A percentile compares a stretch with the other conserved stretches of the same genome.
phyloP scores from a whole-genome alignment of 2,797 vertebrate species.

The Esox masquinongy region DNA sequence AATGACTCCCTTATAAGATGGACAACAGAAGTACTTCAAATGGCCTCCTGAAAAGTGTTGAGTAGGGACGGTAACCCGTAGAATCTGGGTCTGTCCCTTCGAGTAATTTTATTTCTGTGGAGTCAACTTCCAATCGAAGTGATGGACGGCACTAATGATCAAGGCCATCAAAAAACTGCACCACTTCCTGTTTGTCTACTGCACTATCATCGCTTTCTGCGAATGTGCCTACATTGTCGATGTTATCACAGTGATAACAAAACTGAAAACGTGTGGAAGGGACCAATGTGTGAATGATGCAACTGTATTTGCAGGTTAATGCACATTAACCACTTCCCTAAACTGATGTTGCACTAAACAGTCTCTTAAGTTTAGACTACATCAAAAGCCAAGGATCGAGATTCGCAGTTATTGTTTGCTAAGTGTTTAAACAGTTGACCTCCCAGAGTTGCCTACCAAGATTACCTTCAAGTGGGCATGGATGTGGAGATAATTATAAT shows the following conservation, averaged over 20 bases:
- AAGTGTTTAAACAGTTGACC: conserved; percentile 17
- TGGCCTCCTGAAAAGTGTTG: conserved; percentile 6
- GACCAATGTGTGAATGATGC: conserved; percentile 49
- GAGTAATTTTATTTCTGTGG: not conserved
- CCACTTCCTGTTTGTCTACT: not conserved
- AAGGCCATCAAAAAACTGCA: not conserved
- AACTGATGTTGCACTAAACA: conserved; percentile 60
- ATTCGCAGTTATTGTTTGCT: conserved; percentile 17
- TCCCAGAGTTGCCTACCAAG: no score
- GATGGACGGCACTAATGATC: not conserved
- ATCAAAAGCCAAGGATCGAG: conserved; percentile 19
- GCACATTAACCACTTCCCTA: conserved; percentile 8
- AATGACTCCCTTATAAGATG: conserved; percentile 29
- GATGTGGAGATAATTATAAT: not conserved
- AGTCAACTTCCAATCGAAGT: not conserved
- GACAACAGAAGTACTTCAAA: conserved; percentile 30
- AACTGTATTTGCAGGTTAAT: conserved; percentile 12
- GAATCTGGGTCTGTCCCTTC: not conserved
- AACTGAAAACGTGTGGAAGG: conserved; percentile 11
- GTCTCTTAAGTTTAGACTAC: conserved; percentile 19
- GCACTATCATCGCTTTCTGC: not conserved
- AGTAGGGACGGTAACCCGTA: no score
- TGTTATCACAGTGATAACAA: conserved; percentile 8
- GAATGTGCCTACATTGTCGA: not conserved
- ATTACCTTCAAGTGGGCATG: conserved; percentile 16